A percentile compares a stretch with the other conserved stretches of the same genome.
Evolutionary conservation across 1,140 invertebrate genomes (phyloP).

Genomic region (Calephelis virginiensis): DNA sequence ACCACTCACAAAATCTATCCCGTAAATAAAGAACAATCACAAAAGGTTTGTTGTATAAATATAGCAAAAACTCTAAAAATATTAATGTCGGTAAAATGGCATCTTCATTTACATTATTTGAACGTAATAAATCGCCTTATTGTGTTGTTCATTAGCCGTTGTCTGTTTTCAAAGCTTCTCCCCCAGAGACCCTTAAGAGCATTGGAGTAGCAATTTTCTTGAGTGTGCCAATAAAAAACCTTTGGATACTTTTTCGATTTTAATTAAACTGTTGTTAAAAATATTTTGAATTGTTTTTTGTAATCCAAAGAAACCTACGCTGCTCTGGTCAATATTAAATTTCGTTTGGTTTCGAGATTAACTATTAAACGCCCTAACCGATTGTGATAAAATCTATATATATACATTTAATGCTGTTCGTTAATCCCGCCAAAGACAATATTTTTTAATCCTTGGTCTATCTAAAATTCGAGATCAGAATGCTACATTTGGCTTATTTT

Average conservation of each 20-base stretch:
- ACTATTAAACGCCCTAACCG: too few relatives aligned
- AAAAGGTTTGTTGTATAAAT: not conserved
- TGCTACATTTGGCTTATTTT: too few relatives aligned
- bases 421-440: too few relatives aligned
- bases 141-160: constrained; percentile 29
- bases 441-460: too few relatives aligned
- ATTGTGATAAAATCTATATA: too few relatives aligned
- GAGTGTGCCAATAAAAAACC: constrained; percentile 21
- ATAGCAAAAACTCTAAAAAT: not conserved
- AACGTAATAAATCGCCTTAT: constrained; percentile 38
- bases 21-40: too few relatives aligned
- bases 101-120: constrained; percentile 18
- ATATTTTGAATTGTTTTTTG: too few relatives aligned
- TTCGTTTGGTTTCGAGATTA: too few relatives aligned
- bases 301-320: not conserved
- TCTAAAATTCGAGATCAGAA: too few relatives aligned
- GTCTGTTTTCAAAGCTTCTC: constrained; percentile 19
- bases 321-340: too few relatives aligned
- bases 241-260: constrained; percentile 7
- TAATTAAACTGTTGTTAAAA: not conserved
- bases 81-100: not conserved
- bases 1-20: too few relatives aligned
- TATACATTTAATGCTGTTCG: too few relatives aligned
- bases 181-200: constrained; percentile 16
- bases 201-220: constrained; percentile 23